Conservation (phyloP, 2,888 invertebrate species). For the Alloplasta piceator region DNA sequence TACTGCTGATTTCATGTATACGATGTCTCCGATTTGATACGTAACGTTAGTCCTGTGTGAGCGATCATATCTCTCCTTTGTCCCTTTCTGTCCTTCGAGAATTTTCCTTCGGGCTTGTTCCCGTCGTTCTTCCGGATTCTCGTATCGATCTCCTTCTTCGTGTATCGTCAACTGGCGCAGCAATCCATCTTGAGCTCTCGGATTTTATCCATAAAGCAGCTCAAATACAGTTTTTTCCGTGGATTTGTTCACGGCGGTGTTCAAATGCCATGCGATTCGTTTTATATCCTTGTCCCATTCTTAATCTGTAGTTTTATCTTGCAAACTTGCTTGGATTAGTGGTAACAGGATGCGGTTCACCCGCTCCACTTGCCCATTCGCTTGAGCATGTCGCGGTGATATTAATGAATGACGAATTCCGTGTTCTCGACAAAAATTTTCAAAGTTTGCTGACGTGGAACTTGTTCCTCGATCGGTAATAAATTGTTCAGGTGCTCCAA, state of each 20-base stretch:
- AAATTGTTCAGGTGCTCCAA: slow-evolving; percentile 59
- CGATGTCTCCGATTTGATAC: slow-evolving; percentile 26
- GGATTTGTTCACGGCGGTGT: slow-evolving; percentile 53
- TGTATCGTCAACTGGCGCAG: slow-evolving; percentile 34
- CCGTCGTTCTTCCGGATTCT: slow-evolving; percentile 42
- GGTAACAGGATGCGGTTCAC: slow-evolving; percentile 12
- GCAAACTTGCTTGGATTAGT: slow-evolving; percentile 42
- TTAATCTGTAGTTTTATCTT: slow-evolving; percentile 24
- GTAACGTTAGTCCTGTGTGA: not conserved
- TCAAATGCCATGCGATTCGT: slow-evolving; percentile 54
- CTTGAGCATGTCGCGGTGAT: slow-evolving; percentile 59
- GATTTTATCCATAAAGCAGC: slow-evolving; percentile 51
- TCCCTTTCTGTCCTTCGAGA: not conserved
- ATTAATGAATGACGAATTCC: slow-evolving; percentile 33
- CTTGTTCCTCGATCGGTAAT: slow-evolving; percentile 64
- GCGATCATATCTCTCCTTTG: slow-evolving; percentile 34
- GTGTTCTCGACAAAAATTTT: slow-evolving; percentile 22
- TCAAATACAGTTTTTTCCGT: slow-evolving; percentile 62
- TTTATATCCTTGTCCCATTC: slow-evolving; percentile 62
- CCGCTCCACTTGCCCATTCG: slow-evolving; percentile 64
- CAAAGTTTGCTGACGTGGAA: slow-evolving; percentile 45
- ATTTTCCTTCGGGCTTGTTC: slow-evolving; percentile 27
- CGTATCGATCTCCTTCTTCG: slow-evolving; percentile 33
- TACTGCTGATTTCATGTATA: slow-evolving; percentile 28
- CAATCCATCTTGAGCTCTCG: not conserved